A percentile compares a stretch with the other conserved stretches of the same genome.
phyloP scores from a whole-genome alignment of 2,113 vertebrate genomes.

The Sisor rabdophorus region DNA sequence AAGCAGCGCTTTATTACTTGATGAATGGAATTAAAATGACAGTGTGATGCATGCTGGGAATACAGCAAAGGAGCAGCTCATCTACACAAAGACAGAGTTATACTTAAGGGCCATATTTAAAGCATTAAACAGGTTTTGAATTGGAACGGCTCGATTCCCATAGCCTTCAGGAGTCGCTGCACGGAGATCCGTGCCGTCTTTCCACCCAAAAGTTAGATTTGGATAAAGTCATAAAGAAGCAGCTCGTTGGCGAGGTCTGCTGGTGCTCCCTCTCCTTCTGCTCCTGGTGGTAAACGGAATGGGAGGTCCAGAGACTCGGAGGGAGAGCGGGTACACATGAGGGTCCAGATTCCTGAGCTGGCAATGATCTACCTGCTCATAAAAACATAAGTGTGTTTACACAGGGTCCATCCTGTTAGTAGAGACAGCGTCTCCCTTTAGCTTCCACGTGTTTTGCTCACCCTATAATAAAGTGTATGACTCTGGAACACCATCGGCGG shows the following conservation, averaged over 20 bases:
- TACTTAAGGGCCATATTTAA: neutral
- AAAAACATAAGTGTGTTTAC: constrained; percentile 29
- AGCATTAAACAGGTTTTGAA: neutral
- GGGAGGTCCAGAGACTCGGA: neutral
- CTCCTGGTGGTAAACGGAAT: neutral
- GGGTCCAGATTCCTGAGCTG: constrained; percentile 5
- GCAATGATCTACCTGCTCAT: constrained; percentile 13
- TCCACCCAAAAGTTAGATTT: constrained; percentile 1
- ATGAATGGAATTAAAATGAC: constrained; percentile 23
- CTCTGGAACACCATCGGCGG: constrained; percentile 44
- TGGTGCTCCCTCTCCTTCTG: neutral
- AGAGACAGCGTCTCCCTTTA: constrained; percentile 49
- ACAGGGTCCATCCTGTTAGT: constrained; percentile 38
- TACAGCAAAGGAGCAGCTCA: neutral
- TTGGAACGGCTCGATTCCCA: neutral
- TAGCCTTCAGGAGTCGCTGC: neutral
- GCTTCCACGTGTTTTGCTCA: constrained; percentile 51
- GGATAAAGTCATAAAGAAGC: constrained; percentile 2
- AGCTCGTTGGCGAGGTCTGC: neutral
- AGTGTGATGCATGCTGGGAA: neutral
- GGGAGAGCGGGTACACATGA: neutral
- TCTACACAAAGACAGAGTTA: neutral
- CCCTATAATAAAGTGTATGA: constrained; percentile 59
- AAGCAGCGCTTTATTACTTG: constrained; percentile 43
- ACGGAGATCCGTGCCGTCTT: neutral